Conservation (phyloP, 1,140 invertebrate genomes). For the Bombyx mori region DNA sequence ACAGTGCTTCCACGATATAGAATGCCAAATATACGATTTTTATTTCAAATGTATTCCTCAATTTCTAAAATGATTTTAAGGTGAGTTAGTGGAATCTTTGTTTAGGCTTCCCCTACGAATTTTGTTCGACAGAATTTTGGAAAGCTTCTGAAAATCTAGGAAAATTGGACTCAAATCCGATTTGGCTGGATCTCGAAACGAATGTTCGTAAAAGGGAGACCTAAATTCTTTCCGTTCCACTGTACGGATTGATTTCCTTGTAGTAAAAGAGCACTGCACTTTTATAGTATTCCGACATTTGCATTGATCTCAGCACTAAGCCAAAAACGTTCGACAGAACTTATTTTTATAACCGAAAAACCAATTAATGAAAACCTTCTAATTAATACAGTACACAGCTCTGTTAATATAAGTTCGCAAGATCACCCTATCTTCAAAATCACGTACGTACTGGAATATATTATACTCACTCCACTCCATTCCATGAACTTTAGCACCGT, state of each 20-base stretch:
- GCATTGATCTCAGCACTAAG: not conserved
- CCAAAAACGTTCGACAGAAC: not conserved
- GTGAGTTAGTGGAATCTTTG: too few species aligned
- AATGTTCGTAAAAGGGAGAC: constrained; percentile 37
- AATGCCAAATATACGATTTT: too few species aligned
- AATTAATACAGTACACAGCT: too few species aligned
- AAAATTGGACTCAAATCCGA: constrained; percentile 65
- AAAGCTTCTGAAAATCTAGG: constrained; percentile 47
- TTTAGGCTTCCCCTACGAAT: constrained; percentile 41
- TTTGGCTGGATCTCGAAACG: constrained; percentile 42
- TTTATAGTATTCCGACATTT: not conserved
- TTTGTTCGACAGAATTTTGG: constrained; percentile 33
- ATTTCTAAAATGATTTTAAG: too few species aligned
- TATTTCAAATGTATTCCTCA: too few species aligned
- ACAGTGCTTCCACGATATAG: too few species aligned
- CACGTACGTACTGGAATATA: constrained; percentile 9
- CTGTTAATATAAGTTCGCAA: too few species aligned
- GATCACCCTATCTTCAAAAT: not conserved
- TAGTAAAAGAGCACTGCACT: not conserved
- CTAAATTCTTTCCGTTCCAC: constrained; percentile 17
- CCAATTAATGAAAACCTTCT: too few species aligned
- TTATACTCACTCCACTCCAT: constrained; percentile 20
- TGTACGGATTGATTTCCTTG: not conserved
- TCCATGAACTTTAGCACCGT: constrained; percentile 31
- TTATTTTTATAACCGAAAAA: not conserved